phyloP scores from a whole-genome alignment of 2,888 invertebrate species.

The Ormia ochracea region DNA sequence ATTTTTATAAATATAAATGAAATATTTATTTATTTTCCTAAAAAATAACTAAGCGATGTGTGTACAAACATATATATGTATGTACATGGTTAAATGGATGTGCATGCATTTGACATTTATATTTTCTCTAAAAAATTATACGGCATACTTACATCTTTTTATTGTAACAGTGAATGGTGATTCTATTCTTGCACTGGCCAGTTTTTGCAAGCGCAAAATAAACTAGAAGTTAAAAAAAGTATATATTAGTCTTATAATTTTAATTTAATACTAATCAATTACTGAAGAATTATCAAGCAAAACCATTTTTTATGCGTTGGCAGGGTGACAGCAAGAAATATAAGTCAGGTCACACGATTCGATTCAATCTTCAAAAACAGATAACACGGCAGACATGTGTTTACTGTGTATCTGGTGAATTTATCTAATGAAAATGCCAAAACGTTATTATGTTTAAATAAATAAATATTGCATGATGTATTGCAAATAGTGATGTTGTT shows the following conservation, averaged over 20 bases:
- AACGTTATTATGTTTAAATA: too few species aligned
- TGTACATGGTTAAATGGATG: too few species aligned
- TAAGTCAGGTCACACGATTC: not conserved
- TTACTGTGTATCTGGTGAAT: too few species aligned
- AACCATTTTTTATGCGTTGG: constrained; percentile 72
- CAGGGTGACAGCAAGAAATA: constrained; percentile 31
- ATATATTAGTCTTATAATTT: not conserved
- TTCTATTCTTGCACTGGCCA: constrained; percentile 89
- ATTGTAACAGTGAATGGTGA: constrained; percentile 92
- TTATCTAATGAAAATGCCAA: too few species aligned
- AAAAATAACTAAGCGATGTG: not conserved
- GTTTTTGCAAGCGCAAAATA: constrained; percentile 73
- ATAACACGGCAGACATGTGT: too few species aligned
- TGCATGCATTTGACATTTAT: too few species aligned
- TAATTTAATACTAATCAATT: constrained; percentile 64
- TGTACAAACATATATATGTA: too few species aligned
- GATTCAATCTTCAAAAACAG: too few species aligned
- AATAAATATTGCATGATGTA: too few species aligned
- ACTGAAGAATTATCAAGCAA: constrained; percentile 76
- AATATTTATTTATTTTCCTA: not conserved
- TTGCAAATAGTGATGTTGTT: too few species aligned
- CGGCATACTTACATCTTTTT: constrained; percentile 94
- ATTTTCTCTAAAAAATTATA: too few species aligned
- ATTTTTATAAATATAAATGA: not conserved
- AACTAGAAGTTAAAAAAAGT: constrained; percentile 67